Percentiles rank a stretch among this genome's conserved stretches.
Conservation (phyloP, 2,113 vertebrate genomes). For the Daphoenositta chrysoptera region DNA sequence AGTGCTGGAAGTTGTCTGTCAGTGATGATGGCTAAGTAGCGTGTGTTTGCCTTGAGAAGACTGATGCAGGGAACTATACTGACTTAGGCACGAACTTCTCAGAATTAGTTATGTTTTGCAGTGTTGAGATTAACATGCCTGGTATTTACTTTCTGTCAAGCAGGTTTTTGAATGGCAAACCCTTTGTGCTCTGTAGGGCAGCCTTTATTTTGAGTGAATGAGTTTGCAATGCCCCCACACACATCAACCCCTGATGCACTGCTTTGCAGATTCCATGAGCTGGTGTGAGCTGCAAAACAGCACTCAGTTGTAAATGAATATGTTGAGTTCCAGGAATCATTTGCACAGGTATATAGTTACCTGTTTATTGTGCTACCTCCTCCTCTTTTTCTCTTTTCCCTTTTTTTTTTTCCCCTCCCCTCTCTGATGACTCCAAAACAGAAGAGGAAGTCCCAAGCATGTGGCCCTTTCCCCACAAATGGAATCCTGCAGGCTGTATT, state of each 20-base stretch:
- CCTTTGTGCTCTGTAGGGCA: not conserved
- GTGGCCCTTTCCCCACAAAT: not conserved
- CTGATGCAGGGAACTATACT: accelerated
- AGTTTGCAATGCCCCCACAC: not conserved
- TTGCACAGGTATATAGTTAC: not conserved
- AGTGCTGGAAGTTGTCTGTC: not conserved
- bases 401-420: accelerated
- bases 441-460: not conserved
- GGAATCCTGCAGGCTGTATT: not conserved
- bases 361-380: not conserved
- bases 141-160: not conserved
- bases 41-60: not conserved
- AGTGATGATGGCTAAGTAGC: not conserved
- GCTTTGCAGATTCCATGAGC: not conserved
- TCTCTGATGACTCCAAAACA: not conserved
- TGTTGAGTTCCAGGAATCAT: not conserved
- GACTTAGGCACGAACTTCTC: not conserved
- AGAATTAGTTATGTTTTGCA: not conserved
- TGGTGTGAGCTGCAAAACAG: not conserved
- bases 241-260: not conserved
- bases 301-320: not conserved
- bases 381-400: too few relatives aligned
- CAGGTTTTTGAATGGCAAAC: not conserved
- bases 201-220: not conserved
- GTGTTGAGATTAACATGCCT: not conserved